Base-by-base conservation (phyloP, 2,797 vertebrate species). In the Zalophus californianus region DNA sequence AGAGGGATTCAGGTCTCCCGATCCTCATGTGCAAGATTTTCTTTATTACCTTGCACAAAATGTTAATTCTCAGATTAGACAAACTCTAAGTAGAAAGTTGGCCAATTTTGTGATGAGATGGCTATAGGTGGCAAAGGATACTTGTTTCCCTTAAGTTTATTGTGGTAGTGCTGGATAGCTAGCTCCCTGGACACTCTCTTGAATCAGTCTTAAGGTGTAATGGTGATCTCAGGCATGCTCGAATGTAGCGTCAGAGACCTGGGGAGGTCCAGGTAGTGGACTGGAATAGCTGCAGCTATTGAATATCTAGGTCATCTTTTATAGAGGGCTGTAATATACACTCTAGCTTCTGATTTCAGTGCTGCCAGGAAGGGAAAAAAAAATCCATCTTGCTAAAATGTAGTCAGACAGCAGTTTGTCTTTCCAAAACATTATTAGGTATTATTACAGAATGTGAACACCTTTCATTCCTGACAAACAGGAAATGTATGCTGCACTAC, bases 391-490 rank as follows among this genome's bases (percentile, higher is more conserved):
- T 98, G 94, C 96, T 98, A 98, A 98, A 98, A 98, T 98, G 75
- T 97, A 98, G 98, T 95, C 98, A 99, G 98, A 98, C 98, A 99
- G 98, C 98, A 93, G 95, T 97, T 98, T 98, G 96, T 95, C 96
- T 98, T 98, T 98, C 98, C 98, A 98, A 98, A 99, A 98, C 98
- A 99, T 98, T 99, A 97, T 98, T 98, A 98, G 98, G 98, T 98
- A 98, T 98, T 99, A 99, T 99, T 99, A 98, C 97, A 0, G 98
- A 99, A 98, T 97, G 97, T 97, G 99, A 98, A 98, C 98, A 98
- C 98, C 98, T 98, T 98, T 98, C 96, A 98, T 98, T 98, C 97
- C 98, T 98, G 98, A 99, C 98, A 98, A 99, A 99, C 99, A 99
- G 98, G 98, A 99, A 99, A 99, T 99, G 98, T 98, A 97, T 98